Base-by-base conservation (phyloP, 2,888 invertebrate genomes). In the Junonia oenone region DNA sequence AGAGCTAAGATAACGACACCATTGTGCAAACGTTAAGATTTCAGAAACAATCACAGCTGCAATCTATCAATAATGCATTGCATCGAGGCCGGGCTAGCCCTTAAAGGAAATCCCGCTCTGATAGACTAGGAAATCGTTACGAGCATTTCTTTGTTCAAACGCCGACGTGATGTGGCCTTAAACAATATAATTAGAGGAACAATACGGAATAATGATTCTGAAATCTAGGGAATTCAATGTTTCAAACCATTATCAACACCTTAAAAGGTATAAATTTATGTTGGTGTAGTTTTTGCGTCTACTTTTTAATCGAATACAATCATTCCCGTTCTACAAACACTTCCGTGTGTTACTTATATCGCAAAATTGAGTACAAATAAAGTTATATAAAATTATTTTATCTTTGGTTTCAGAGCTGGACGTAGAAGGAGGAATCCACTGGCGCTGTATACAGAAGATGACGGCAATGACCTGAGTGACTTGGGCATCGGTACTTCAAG, bases 401-500 rank as follows among this genome's bases (percentile, higher is more conserved):
- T 58, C 47, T 45, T 56, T 71, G 55, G 68, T 75, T 75, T 1
- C 78, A 91, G 91, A 62, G 89, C 87, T 58, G 90, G 90, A 2
- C 82, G 86, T 51, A 82, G 90, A 84, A 77, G 90, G 83, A 79
- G 83, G 71, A 92, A 83, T 77, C 92, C 89, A 55, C 84, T 95
- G 53, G 92, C 95, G 2, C 89, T 96, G 67, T 96, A 95, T 82
- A 93, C 94, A 61, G 95, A 95, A 68, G 96, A 96, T 66, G 96
- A 96, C 75, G 92, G 93, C 40, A 96, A 96, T 73, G 96, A 96
- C 85, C 92, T 96, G 63, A 96, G 95, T 71, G 96, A 96, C 81
- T 93, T 96, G 67, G 96, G 96, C 57, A 95, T 96, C 72, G 92
- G 93, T 63, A 93, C 92, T 50, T 93, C 92, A 69, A 92, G 92